Percentiles rank a stretch among this genome's conserved stretches.
phyloP scores from a whole-genome alignment of 2,113 vertebrate genomes.

The Ranitomeya variabilis region DNA sequence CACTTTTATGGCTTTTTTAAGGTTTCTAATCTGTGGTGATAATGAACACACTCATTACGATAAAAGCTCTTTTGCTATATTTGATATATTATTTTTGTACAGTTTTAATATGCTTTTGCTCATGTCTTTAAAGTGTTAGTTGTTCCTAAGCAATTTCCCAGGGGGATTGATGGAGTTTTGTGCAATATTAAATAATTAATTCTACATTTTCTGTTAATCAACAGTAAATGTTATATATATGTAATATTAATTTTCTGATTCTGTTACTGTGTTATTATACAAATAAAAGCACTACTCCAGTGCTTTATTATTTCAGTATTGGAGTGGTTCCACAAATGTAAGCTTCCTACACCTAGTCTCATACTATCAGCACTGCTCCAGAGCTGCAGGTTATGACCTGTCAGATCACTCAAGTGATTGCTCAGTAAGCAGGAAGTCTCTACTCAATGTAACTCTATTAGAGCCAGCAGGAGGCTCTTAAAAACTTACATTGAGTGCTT shows the following conservation, averaged over 20 bases:
- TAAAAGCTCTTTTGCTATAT: neutral
- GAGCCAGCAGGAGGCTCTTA: too few relatives aligned
- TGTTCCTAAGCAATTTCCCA: neutral
- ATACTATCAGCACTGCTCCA: too few relatives aligned
- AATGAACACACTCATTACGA: neutral
- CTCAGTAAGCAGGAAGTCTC: too few relatives aligned
- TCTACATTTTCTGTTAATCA: neutral
- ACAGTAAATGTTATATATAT: neutral
- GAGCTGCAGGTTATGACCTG: too few relatives aligned
- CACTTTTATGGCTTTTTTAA: slow-evolving; percentile 4
- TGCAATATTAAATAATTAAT: neutral
- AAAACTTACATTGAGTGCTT: too few relatives aligned
- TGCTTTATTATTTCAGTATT: too few relatives aligned
- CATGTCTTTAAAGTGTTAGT: neutral
- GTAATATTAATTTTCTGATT: neutral
- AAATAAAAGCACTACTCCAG: too few relatives aligned
- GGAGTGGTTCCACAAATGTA: too few relatives aligned
- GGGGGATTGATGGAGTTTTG: neutral
- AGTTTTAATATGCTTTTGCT: neutral
- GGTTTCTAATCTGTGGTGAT: slow-evolving; percentile 15
- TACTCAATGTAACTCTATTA: too few relatives aligned
- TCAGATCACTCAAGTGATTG: too few relatives aligned
- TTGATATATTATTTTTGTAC: neutral
- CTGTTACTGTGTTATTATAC: too few relatives aligned
- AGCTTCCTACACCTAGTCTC: too few relatives aligned